A percentile compares a stretch with the other conserved stretches of the same genome.
Conservation (phyloP, 2,888 invertebrate genomes). For the Lutraria lutraria region DNA sequence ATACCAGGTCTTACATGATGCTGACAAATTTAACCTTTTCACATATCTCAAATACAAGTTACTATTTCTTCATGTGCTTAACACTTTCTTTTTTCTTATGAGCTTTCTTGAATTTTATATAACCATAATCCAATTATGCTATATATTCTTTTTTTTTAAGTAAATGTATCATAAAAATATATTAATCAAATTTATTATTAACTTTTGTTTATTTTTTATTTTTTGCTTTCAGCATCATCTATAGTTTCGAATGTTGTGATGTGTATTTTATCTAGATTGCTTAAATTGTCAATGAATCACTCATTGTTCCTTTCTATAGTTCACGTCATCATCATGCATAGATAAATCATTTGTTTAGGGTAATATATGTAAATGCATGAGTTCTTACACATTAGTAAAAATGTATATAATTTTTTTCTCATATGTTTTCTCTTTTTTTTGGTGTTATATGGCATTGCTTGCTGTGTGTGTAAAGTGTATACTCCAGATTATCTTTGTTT, state of each 20-base stretch:
- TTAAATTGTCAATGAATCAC: background rate
- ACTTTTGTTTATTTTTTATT: background rate
- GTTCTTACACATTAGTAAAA: background rate
- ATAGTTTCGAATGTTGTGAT: background rate
- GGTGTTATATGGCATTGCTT: conserved; percentile 17
- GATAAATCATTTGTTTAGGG: background rate
- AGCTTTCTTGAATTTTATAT: too few relatives aligned
- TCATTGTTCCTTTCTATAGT: background rate
- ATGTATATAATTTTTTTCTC: background rate
- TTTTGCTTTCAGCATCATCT: background rate
- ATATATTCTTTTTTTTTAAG: too few relatives aligned
- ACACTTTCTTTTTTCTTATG: too few relatives aligned
- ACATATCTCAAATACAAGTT: too few relatives aligned
- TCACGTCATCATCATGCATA: background rate
- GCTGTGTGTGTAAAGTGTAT: background rate
- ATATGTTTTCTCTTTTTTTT: background rate
- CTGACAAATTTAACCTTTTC: too few relatives aligned
- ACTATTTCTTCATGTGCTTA: too few relatives aligned
- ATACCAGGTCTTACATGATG: too few relatives aligned
- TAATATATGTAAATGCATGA: conserved; percentile 24
- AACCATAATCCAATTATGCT: too few relatives aligned
- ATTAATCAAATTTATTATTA: too few relatives aligned
- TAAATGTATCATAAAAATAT: too few relatives aligned
- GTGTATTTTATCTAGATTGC: background rate
- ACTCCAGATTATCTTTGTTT: background rate